Percentiles rank a stretch among this genome's conserved stretches.
Evolutionary conservation across 2,797 vertebrate species (phyloP).

Genomic region (Cynodonichthys magdalenae): DNA sequence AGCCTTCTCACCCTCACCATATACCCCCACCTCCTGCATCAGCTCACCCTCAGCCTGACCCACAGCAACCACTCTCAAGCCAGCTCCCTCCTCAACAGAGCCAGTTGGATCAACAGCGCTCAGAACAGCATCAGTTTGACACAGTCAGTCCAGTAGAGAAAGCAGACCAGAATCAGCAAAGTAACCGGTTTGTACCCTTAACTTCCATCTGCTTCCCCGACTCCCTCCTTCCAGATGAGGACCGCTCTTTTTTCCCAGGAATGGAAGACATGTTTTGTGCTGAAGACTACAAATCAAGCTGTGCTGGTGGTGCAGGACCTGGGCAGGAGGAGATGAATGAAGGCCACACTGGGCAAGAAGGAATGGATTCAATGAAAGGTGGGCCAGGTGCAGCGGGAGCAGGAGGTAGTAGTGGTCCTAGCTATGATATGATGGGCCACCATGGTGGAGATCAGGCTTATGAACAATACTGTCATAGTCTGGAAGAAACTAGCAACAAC

Average conservation of each 20-base stretch:
- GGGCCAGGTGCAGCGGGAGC: conserved; percentile 71
- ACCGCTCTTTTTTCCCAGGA: conserved; percentile 93
- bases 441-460: conserved; percentile 82
- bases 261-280: conserved; percentile 98
- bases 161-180: conserved; percentile 83
- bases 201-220: conserved; percentile 97
- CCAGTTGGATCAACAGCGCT: conserved; percentile 82
- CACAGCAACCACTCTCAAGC: conserved; percentile 76
- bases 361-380: conserved; percentile 78
- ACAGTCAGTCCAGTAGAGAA: conserved; percentile 79
- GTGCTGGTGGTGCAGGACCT: conserved; percentile 81
- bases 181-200: conserved; percentile 88
- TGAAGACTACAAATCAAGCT: conserved; percentile 88
- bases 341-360: conserved; percentile 78
- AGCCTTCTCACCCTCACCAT: conserved; percentile 76
- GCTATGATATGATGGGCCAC: conserved; percentile 86
- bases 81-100: conserved; percentile 80
- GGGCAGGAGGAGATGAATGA: conserved; percentile 82
- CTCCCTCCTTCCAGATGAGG: conserved; percentile 92
- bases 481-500: conserved; percentile 80
- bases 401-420: conserved; percentile 63
- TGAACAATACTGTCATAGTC: conserved; percentile 82
- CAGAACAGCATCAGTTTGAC: conserved; percentile 89
- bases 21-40: conserved; percentile 72
- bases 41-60: conserved; percentile 69